Evolutionary conservation across 2,113 vertebrate genomes (phyloP).

Genomic region (Crotalus viridis): DNA sequence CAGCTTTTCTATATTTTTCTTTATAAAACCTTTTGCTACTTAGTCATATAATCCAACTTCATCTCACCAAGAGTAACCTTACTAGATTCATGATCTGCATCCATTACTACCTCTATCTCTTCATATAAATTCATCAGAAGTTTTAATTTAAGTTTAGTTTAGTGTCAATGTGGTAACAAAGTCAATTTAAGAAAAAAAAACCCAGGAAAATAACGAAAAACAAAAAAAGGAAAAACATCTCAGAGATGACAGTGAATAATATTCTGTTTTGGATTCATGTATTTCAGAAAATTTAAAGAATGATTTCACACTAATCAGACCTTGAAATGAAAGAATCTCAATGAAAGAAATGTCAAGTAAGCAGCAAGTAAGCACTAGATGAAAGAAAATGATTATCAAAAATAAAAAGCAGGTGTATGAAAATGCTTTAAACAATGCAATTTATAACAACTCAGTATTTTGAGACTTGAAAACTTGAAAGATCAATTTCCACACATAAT

Average conservation of each 20-base stretch:
- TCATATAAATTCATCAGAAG: neutral
- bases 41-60: neutral
- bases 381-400: slow-evolving; percentile 12
- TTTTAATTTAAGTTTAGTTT: neutral
- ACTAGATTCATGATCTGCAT: too few relatives aligned
- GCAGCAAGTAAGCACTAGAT: slow-evolving; percentile 1
- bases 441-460: slow-evolving; percentile 8
- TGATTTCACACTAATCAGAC: slow-evolving; percentile 25
- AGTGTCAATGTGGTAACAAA: neutral
- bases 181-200: neutral
- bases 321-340: slow-evolving; percentile 16
- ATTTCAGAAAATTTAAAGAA: slow-evolving; percentile 12
- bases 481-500: slow-evolving; percentile 7
- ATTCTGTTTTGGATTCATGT: slow-evolving; percentile 29
- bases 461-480: slow-evolving; percentile 14
- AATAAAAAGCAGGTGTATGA: neutral
- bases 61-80: neutral
- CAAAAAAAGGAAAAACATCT: neutral
- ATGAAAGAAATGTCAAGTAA: slow-evolving; percentile 25
- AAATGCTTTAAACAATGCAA: neutral
- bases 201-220: neutral
- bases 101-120: neutral
- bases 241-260: neutral
- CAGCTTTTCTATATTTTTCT: neutral
- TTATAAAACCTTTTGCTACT: neutral